phyloP scores from a whole-genome alignment of 2,797 vertebrate species.

The Trematomus bernacchii region DNA sequence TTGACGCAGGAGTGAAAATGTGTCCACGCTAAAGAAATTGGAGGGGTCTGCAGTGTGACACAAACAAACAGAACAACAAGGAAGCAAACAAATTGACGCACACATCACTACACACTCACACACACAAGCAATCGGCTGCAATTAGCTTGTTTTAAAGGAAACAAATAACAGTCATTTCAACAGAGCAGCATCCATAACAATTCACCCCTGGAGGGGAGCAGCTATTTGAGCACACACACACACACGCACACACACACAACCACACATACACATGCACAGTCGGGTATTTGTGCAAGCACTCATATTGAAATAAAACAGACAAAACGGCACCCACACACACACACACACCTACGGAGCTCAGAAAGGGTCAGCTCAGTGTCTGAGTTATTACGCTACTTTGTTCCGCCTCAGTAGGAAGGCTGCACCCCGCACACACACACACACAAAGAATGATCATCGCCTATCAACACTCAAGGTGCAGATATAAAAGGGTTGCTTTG shows the following conservation, averaged over 20 bases:
- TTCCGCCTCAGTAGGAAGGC: slow-evolving; percentile 78
- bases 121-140: slow-evolving; percentile 67
- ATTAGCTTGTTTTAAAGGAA: slow-evolving; percentile 87
- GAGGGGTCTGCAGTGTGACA: slow-evolving; percentile 68
- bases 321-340: slow-evolving; percentile 32
- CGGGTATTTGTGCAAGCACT: slow-evolving; percentile 13
- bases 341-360: slow-evolving; percentile 71
- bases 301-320: slow-evolving; percentile 48
- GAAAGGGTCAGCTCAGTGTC: slow-evolving; percentile 80
- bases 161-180: slow-evolving; percentile 84
- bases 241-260: slow-evolving; percentile 8
- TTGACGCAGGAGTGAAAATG: slow-evolving; percentile 67
- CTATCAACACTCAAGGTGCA: slow-evolving; percentile 78
- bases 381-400: slow-evolving; percentile 81
- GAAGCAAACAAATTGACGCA: slow-evolving; percentile 58
- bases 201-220: slow-evolving; percentile 79
- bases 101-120: slow-evolving; percentile 16
- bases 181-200: slow-evolving; percentile 80
- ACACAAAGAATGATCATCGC: slow-evolving; percentile 62
- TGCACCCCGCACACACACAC: slow-evolving; percentile 41
- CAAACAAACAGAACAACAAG: slow-evolving; percentile 80
- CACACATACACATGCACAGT: neutral
- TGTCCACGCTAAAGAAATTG: slow-evolving; percentile 74
- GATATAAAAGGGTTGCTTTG: slow-evolving; percentile 70
- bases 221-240: slow-evolving; percentile 61